These are phyloP conservation scores for Tamias sibiricus DNA, from an alignment of 2,113 vertebrate genomes.

Conservation along the genomic window DNA sequence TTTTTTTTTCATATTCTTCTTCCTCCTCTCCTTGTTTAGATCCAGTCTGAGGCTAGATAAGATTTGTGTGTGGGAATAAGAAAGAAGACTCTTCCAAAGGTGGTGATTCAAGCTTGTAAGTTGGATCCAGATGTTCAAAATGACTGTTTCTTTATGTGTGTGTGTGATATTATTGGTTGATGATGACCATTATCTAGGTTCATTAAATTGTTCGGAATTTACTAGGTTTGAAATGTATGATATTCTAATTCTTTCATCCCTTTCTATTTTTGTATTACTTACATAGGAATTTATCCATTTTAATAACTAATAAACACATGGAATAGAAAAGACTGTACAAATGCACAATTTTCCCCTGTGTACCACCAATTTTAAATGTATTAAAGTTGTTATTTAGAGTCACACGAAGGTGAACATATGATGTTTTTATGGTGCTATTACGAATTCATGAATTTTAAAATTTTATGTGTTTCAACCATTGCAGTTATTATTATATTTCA, in stretches of 20 bases:
- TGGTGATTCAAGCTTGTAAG: neutral
- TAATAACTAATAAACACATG: neutral
- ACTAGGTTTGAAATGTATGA: neutral
- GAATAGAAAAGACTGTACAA: neutral
- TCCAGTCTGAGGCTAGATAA: neutral
- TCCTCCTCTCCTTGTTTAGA: neutral
- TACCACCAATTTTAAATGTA: neutral
- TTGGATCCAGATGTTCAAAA: neutral
- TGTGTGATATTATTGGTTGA: neutral
- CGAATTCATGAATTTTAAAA: neutral
- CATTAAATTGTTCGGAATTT: neutral
- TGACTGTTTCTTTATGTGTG: neutral
- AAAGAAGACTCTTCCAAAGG: neutral
- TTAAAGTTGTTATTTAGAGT: neutral
- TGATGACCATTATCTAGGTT: neutral
- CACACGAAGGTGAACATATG: neutral
- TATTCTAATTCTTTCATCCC: neutral
- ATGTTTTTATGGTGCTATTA: neutral
- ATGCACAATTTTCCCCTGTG: neutral
- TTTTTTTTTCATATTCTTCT: neutral
- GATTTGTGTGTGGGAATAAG: neutral
- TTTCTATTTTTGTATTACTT: neutral
- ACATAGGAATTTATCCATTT: neutral
- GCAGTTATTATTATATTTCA: neutral
- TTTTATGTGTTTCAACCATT: neutral